These are phyloP conservation scores for Spatulosminthurus flaviceps DNA, from an alignment of 2,888 invertebrate genomes.

Conservation along the genomic window DNA sequence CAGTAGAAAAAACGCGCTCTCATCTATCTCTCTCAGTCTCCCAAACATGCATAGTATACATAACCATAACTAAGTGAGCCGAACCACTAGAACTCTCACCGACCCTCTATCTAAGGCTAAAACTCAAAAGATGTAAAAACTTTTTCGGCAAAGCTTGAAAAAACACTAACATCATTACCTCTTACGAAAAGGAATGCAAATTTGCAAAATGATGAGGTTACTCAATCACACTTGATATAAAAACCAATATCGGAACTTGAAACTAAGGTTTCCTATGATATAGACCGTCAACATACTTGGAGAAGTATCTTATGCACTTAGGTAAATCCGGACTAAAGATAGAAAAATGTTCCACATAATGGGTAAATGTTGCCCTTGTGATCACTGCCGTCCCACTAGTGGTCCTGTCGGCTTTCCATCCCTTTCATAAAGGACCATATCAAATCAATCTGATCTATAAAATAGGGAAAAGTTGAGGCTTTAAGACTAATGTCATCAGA, in stretches of 20 bases:
- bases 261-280: no score
- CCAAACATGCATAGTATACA: neutral
- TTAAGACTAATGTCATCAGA: conserved; percentile 18
- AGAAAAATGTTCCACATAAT: neutral
- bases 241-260: neutral
- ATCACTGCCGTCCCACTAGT: neutral
- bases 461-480: conserved; percentile 18
- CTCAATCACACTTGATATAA: neutral
- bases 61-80: neutral
- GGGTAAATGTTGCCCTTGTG: neutral
- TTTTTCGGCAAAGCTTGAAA: neutral
- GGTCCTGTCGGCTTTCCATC: neutral
- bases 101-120: neutral
- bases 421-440: conserved; percentile 15
- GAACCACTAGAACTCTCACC: neutral
- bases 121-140: conserved; percentile 13
- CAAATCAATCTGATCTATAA: conserved; percentile 23
- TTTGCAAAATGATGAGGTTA: conserved; percentile 23
- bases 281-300: no score
- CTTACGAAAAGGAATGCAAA: conserved; percentile 18
- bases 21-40: neutral
- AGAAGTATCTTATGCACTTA: no score
- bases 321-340: no score
- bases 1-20: neutral
- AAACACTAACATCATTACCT: conserved; percentile 9